Evolutionary conservation across 1,140 invertebrate species (phyloP).

Genomic region (Drosophila rufa): DNA sequence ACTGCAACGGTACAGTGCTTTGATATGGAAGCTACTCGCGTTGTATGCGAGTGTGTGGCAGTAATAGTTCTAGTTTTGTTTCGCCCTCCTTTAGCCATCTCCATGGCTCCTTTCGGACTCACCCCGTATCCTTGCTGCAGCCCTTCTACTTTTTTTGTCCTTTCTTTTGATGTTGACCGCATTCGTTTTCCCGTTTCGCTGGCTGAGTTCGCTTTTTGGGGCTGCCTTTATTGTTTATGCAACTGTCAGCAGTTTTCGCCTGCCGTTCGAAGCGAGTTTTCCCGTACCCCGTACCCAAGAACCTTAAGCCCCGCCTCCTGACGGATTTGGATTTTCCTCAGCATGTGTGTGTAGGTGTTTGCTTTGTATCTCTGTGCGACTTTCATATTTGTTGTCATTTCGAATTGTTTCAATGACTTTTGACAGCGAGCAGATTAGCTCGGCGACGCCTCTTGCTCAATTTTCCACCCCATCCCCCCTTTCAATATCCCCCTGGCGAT

Average conservation of each 20-base stretch:
- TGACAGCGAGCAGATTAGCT: constrained; percentile 79
- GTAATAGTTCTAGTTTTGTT: constrained; percentile 56
- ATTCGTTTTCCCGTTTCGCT: constrained; percentile 54
- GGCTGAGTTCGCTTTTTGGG: constrained; percentile 45
- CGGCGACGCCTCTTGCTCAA: constrained; percentile 59
- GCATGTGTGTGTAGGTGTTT: constrained; percentile 40
- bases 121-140: constrained; percentile 8
- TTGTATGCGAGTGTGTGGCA: constrained; percentile 34
- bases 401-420: constrained; percentile 81
- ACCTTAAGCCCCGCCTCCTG: neutral
- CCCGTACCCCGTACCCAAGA: constrained; percentile 8
- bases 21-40: constrained; percentile 20
- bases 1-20: neutral
- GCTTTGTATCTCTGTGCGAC: constrained; percentile 60
- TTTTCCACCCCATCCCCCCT: constrained; percentile 3
- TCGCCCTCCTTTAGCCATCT: constrained; percentile 40
- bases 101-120: constrained; percentile 12
- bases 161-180: constrained; percentile 79
- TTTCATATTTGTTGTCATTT: constrained; percentile 80
- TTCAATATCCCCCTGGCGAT: constrained; percentile 4
- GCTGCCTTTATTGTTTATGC: constrained; percentile 78
- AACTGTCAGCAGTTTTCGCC: constrained; percentile 79
- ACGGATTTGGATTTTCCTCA: constrained; percentile 10
- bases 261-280: constrained; percentile 51
- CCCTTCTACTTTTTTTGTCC: constrained; percentile 13